A percentile compares a stretch with the other conserved stretches of the same genome.
Conservation (phyloP, 1,140 invertebrate species). For the Aculops lycopersici region DNA sequence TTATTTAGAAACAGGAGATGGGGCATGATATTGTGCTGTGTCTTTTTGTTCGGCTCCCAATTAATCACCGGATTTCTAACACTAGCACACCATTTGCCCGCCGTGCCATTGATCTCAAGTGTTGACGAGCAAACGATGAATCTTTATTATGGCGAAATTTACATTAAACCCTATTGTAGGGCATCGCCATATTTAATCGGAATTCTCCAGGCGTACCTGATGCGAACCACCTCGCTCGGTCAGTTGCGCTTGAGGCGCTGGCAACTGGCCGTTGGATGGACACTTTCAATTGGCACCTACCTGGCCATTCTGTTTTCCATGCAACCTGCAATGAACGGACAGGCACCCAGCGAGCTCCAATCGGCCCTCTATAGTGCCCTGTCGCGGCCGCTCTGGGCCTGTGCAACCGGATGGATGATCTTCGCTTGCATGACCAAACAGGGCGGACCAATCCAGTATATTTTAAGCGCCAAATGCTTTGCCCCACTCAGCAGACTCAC, state of each 20-base stretch:
- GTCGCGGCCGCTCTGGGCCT: slow-evolving; percentile 47
- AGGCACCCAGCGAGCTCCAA: slow-evolving; percentile 6
- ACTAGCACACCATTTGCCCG: slow-evolving; percentile 10
- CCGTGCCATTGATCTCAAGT: slow-evolving; percentile 11
- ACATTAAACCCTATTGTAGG: slow-evolving; percentile 29
- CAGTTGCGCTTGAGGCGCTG: too few species aligned
- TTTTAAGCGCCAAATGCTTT: slow-evolving; percentile 16
- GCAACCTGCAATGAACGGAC: slow-evolving; percentile 11
- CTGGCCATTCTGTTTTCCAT: slow-evolving; percentile 10
- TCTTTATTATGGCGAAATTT: slow-evolving; percentile 57
- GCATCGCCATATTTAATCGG: slow-evolving; percentile 21
- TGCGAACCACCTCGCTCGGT: slow-evolving; percentile 11
- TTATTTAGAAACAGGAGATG: slow-evolving; percentile 9
- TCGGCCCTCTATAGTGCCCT: slow-evolving; percentile 42
- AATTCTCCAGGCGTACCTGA: slow-evolving; percentile 17
- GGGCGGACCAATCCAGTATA: slow-evolving; percentile 14
- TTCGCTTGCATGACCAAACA: slow-evolving; percentile 48
- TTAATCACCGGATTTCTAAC: slow-evolving; percentile 9
- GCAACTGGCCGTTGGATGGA: too few species aligned
- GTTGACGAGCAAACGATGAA: not conserved
- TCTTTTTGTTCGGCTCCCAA: slow-evolving; percentile 5
- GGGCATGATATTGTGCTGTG: slow-evolving; percentile 3
- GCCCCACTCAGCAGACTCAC: slow-evolving; percentile 17
- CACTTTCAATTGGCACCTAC: not conserved
- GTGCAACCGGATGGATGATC: slow-evolving; percentile 48